A percentile compares a stretch with the other conserved stretches of the same genome.
Conservation (phyloP, 2,797 vertebrate genomes). For the Gymnoscopelus microlampas region DNA sequence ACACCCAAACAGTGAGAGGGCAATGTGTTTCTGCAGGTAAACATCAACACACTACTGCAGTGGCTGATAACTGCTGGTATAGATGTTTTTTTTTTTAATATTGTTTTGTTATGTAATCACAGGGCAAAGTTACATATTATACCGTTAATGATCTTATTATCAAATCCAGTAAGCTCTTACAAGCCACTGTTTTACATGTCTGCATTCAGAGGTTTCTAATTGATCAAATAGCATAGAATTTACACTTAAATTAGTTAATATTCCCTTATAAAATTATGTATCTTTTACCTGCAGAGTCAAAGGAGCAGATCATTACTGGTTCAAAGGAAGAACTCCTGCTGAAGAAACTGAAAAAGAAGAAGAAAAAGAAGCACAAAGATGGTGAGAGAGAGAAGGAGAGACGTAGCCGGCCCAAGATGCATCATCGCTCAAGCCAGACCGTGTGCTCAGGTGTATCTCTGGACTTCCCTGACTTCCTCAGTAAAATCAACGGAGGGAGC, state of each 20-base stretch:
- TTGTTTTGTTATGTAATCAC: no score
- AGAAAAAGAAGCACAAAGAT: conserved; percentile 99
- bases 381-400: conserved; percentile 93
- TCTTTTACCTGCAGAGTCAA: conserved; percentile 78
- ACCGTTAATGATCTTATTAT: no score
- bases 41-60: no score
- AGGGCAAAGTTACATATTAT: no score
- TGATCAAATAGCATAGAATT: neutral
- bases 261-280: neutral
- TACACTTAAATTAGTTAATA: conserved; percentile 2
- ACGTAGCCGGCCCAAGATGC: conserved; percentile 91
- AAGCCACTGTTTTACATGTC: neutral
- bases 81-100: no score
- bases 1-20: no score
- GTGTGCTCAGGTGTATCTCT: conserved; percentile 87
- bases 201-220: neutral
- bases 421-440: conserved; percentile 95
- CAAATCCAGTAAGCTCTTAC: neutral
- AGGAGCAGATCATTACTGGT: conserved; percentile 89
- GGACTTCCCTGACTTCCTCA: conserved; percentile 69
- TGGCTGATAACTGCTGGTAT: no score
- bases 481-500: conserved; percentile 62
- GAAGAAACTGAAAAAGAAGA: conserved; percentile 99
- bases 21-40: no score
- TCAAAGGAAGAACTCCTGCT: conserved; percentile 91